Evolutionary conservation across 2,797 vertebrate species (phyloP), one percentile per base, ranked within the genome.

Genomic region (Mustela erminea): DNA sequence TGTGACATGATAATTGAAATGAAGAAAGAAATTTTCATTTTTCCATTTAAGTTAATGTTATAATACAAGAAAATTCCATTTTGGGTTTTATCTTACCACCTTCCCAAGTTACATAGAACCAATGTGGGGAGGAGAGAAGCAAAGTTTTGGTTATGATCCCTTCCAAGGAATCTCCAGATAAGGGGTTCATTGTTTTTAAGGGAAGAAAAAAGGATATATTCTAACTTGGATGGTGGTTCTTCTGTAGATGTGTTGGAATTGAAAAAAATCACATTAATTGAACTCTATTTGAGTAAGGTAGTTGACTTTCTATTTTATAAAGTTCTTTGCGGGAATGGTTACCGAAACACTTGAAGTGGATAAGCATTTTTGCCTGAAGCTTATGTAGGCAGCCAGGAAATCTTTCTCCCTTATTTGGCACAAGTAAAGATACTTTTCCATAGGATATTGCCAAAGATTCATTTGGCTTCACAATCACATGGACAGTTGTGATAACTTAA

Each of bases 361-460:
- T 80, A 92, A 89, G 52, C 52, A 75, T 86, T 96, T 96, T 95
- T 91, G 72, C 66, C 74, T 90, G 64, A 78, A 87, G 64, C 58
- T 85, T 96, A 32, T 82, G 87, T 85, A 94, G 5, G 43, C 68
- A 88, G 56, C 92, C 66, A 91, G 58, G 95, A 96, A 96, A 77
- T 97, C 84, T 91, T 93, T 93, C 72, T 95, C 66, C 58, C 62
- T 93, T 92, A 60, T 27, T 92, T 95, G 93, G 62, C 82, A 20
- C 75, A 93, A 94, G 77, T 88, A 81, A 94, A 88, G 84, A 96
- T 86, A 80, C 74, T 96, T 98, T 97, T 75, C 89, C 85, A 62
- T 90, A 92, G 91, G 86, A 64, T 93, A 94, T 74, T 93, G 85
- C 90, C 95, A 97, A 49, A 90, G 87, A 38, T 84, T 93, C 17